These are phyloP conservation scores for Lomographa bimaculata DNA, from an alignment of 2,888 invertebrate genomes.

Conservation along the genomic window DNA sequence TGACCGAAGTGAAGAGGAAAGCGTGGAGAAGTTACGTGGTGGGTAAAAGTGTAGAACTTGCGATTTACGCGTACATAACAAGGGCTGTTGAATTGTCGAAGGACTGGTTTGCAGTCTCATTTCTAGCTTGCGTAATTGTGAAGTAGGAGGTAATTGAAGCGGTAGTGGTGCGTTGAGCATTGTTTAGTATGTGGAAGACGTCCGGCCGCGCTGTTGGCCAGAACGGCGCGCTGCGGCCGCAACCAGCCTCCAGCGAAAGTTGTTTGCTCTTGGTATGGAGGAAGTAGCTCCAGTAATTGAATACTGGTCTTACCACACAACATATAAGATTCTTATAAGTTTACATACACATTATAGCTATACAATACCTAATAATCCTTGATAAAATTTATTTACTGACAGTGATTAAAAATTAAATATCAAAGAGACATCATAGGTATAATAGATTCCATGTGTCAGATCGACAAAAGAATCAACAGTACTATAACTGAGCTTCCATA, in stretches of 20 bases:
- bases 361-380: too few relatives aligned
- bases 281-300: slow-evolving; percentile 59
- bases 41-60: too few relatives aligned
- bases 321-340: too few relatives aligned
- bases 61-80: slow-evolving; percentile 23
- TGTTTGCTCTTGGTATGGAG: slow-evolving; percentile 74
- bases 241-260: slow-evolving; percentile 64
- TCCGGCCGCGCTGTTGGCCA: slow-evolving; percentile 39
- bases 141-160: slow-evolving; percentile 40
- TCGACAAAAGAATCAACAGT: too few relatives aligned
- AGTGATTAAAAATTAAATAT: too few relatives aligned
- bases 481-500: too few relatives aligned
- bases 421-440: too few relatives aligned
- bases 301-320: slow-evolving; percentile 52
- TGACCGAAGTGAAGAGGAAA: slow-evolving; percentile 24
- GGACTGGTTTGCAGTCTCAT: slow-evolving; percentile 37
- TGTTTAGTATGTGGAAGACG: slow-evolving; percentile 33
- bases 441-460: too few relatives aligned
- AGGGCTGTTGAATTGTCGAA: slow-evolving; percentile 30
- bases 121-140: slow-evolving; percentile 55
- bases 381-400: too few relatives aligned
- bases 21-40: slow-evolving; percentile 40
- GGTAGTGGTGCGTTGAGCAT: slow-evolving; percentile 31
- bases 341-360: too few relatives aligned
- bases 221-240: slow-evolving; percentile 37